phyloP scores from a whole-genome alignment of 2,888 invertebrate genomes.

The Idaea aversata region DNA sequence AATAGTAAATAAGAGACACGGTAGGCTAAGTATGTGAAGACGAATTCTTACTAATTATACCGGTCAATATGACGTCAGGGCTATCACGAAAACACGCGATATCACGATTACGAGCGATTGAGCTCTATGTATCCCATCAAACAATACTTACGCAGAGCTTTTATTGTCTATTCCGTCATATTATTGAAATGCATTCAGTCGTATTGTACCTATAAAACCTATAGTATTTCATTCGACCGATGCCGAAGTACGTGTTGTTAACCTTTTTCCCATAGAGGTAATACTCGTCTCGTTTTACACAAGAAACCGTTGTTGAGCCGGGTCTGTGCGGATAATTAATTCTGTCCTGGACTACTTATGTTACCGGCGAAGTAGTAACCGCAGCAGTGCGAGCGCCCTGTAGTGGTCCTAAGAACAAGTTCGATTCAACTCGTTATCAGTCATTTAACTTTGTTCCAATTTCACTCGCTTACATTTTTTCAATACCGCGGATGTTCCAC shows the following conservation, averaged over 20 bases:
- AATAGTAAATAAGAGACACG: no score
- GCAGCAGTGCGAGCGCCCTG: constrained; percentile 46
- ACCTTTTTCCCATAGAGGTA: constrained; percentile 63
- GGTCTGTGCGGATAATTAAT: constrained; percentile 62
- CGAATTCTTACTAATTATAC: constrained; percentile 19
- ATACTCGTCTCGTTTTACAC: constrained; percentile 67
- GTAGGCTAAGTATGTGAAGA: background rate
- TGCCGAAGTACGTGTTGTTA: constrained; percentile 43
- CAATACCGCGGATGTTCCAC: constrained; percentile 37
- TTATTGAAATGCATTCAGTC: background rate
- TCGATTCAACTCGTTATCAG: constrained; percentile 49
- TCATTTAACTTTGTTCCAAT: constrained; percentile 63
- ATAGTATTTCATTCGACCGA: background rate
- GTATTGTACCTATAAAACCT: background rate
- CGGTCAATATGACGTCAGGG: constrained; percentile 20
- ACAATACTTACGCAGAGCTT: background rate
- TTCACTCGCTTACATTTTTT: constrained; percentile 46
- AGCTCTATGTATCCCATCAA: background rate
- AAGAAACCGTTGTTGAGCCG: constrained; percentile 68
- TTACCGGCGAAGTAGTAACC: constrained; percentile 62
- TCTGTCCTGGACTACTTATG: constrained; percentile 70
- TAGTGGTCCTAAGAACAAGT: constrained; percentile 58
- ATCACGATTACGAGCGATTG: constrained; percentile 15
- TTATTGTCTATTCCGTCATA: background rate
- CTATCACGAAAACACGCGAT: constrained; percentile 23